Evolutionary conservation across 2,113 vertebrate species (phyloP).

Genomic region (Forbesichthys agassizii): DNA sequence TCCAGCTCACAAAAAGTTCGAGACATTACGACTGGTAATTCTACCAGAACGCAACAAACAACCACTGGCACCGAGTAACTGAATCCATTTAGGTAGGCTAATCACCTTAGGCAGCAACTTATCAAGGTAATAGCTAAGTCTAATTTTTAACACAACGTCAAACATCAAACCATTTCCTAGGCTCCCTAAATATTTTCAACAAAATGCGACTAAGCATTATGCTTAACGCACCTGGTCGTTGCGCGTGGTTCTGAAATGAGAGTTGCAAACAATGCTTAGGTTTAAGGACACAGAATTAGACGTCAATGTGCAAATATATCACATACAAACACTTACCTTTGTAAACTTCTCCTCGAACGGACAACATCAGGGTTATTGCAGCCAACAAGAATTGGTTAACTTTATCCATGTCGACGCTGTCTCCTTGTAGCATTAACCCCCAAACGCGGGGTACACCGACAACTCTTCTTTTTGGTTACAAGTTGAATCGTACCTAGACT

Average conservation of each 20-base stretch:
- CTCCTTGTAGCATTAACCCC: constrained; percentile 59
- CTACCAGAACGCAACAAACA: constrained; percentile 1
- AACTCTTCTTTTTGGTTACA: constrained; percentile 59
- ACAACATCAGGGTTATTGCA: constrained; percentile 71
- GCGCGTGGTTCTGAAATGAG: constrained; percentile 22
- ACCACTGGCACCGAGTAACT: constrained; percentile 6
- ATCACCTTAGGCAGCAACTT: constrained; percentile 66
- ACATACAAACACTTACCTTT: constrained; percentile 71
- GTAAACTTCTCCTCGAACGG: constrained; percentile 74
- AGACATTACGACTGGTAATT: neutral
- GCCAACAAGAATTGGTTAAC: constrained; percentile 73
- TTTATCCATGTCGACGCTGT: constrained; percentile 78
- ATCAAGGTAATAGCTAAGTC: constrained; percentile 42
- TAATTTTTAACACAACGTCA: constrained; percentile 12
- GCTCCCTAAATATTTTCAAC: too few species aligned
- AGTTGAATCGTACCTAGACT: constrained; percentile 51
- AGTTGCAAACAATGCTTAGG: neutral
- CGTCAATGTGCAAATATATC: neutral
- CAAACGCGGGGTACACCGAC: constrained; percentile 65
- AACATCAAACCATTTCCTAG: constrained; percentile 10
- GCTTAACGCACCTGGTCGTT: constrained; percentile 46
- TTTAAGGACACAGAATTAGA: neutral
- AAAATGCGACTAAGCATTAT: neutral
- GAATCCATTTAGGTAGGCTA: constrained; percentile 55
- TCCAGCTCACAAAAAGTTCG: constrained; percentile 24